Evolutionary conservation across 2,113 vertebrate genomes (phyloP).

Genomic region (Meles meles): DNA sequence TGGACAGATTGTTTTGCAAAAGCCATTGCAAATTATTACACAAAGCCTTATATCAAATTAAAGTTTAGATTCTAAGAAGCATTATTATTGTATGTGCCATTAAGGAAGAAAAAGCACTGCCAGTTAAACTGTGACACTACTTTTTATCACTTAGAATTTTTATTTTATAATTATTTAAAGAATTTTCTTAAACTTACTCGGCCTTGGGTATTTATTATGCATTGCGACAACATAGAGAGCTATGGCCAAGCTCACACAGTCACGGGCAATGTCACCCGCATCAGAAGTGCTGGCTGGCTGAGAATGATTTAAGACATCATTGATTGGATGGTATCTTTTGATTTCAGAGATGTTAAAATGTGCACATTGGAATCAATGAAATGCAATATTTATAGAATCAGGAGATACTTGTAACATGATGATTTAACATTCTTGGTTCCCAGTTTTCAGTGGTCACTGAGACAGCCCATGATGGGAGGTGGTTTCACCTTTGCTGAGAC

Average conservation of each 20-base stretch:
- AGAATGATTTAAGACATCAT: constrained; percentile 25
- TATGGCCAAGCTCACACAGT: neutral
- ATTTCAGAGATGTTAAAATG: constrained; percentile 47
- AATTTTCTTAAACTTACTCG: constrained; percentile 2
- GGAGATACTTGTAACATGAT: neutral
- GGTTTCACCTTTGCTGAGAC: constrained; percentile 1
- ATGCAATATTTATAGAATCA: neutral
- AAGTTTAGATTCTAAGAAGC: constrained; percentile 29
- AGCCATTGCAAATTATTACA: neutral
- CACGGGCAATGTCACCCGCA: neutral
- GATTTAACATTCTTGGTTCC: constrained; percentile 5
- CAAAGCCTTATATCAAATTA: neutral
- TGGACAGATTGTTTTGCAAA: neutral
- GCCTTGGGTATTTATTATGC: neutral
- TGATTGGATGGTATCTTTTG: neutral
- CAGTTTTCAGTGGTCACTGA: neutral
- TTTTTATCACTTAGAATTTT: constrained; percentile 7
- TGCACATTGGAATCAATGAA: neutral
- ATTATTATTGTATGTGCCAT: neutral
- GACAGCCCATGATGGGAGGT: neutral
- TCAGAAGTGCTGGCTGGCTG: neutral
- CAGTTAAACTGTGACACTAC: neutral
- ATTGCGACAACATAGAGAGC: neutral
- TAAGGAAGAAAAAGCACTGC: neutral
- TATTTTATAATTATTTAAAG: neutral